phyloP scores from a whole-genome alignment of 2,113 vertebrate species.

The Aptenodytes patagonicus region DNA sequence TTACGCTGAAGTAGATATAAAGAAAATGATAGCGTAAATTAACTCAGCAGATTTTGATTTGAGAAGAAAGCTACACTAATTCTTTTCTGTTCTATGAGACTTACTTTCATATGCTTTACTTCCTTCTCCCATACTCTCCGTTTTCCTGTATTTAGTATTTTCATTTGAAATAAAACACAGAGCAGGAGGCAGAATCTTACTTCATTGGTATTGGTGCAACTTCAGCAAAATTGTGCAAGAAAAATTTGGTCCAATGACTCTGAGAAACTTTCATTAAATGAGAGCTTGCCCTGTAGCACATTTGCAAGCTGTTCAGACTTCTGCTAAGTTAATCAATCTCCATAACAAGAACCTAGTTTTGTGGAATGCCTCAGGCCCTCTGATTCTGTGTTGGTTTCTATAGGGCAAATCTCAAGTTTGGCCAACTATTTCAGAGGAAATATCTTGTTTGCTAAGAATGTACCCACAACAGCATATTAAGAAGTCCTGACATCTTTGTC shows the following conservation, averaged over 20 bases:
- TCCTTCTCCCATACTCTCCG: background rate
- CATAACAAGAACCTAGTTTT: background rate
- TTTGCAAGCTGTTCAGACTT: slow-evolving; percentile 20
- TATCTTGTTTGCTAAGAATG: background rate
- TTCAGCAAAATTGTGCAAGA: background rate
- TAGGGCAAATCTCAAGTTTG: background rate
- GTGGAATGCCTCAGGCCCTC: background rate
- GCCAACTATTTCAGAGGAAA: background rate
- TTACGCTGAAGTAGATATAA: background rate
- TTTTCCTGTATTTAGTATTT: background rate
- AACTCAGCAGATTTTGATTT: background rate
- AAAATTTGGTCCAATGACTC: background rate
- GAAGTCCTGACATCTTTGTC: background rate
- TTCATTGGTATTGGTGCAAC: background rate
- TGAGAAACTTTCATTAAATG: background rate
- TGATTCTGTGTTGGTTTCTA: background rate
- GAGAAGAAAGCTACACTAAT: background rate
- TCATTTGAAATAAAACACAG: background rate
- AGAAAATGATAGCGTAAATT: background rate
- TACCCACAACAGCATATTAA: background rate
- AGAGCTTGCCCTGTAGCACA: background rate
- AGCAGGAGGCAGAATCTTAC: background rate
- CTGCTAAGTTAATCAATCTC: slow-evolving; percentile 2
- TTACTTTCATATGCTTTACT: background rate
- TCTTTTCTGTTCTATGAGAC: background rate